Evolutionary conservation across 2,888 invertebrate species (phyloP), one percentile per base, ranked within the genome.

Genomic region (Hyppa rectilinea): DNA sequence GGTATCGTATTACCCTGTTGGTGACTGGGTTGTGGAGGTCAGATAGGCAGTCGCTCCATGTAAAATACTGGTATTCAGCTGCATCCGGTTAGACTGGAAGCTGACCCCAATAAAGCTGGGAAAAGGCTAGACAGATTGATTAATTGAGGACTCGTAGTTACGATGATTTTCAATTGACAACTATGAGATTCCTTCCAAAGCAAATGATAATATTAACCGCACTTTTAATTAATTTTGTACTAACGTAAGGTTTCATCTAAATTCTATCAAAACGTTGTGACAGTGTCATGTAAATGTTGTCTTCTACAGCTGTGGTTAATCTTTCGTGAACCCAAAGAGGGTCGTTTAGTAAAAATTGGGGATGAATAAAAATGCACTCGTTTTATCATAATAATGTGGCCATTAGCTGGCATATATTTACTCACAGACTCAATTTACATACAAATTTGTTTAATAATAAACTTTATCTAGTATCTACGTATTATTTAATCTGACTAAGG

Each of bases 331-430:
- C 86, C 85, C 82, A 78, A 88, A 80, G 85, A 87, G 92, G 90
- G 92, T 92, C 93, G 93, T 92, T 93, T 92, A 88, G 88, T 86
- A 90, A 92, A 94, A 93, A 95, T 93, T 92, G 91, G 89, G 83
- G 88, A 92, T 89, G 87, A 88, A 90, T 92, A 90, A 88, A 92
- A 93, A 92, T 95, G 93, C 94, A 95, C 87, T 91, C 87, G 59
- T 87, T 92, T 93, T 94, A 90, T 82, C 92, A 93, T 93, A 74
- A 92, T 87, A 94, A 95, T 90, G 82, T 75, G n/a, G 84, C 88
- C 93, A 92, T 94, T 94, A 93, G 91, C 88, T 81, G 71, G 70
- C 52, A 71, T 78, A 78, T 63, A 67, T 71, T 73, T 74, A 77
- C 55, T 75, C 53, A 66, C n/a, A 62, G 64, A 62, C 68, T 60